Evolutionary conservation across 2,888 invertebrate species (phyloP), one percentile per base, ranked within the genome.

Genomic region (Hydrotaea cyrtoneurina): DNA sequence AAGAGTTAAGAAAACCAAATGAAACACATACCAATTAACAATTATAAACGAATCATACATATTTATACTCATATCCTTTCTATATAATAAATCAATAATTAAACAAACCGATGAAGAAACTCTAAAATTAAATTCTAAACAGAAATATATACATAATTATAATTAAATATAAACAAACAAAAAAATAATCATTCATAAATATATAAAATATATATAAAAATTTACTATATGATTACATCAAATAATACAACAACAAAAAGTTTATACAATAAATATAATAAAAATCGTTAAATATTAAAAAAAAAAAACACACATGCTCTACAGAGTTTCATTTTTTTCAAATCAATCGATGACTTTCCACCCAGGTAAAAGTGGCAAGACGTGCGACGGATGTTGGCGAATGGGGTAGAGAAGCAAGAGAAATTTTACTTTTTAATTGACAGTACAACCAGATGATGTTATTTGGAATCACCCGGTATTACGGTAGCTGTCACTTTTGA

Each of bases 261-360:
- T 85, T 85, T 85, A 85, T 83, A 85, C 88, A 89, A 87, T 86
- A 87, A 88, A 88, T 88, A 81, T 87, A 88, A 87, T 86, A 86
- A 88, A 85, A 89, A 89, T 89, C 87, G 88, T 89, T 88, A 87
- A 86, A 75, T 81, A 86, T 82, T 26, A 78, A 64, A 59, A 64
- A 77, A n/a, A n/a, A n/a, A n/a, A 69, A 53, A 46, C 2, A 23
- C 23, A 26, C 39, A 13, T 39, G 4, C 8, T 36, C 8, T 10
- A 39, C 39, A 8, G 3, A 8, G 39, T 31, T 31, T 31, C 7
- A 31, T 31, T 31, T 31, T 31, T 31, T 31, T 31, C 7, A 31
- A 31, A 31, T 31, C 7, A 31, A 31, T 31, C n/a, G n/a, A n/a
- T n/a, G n/a, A n/a, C n/a, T n/a, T n/a, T n/a, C n/a, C n/a, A n/a